These are phyloP conservation scores for Buphagus erythrorhynchus DNA, from an alignment of 2,797 vertebrate genomes.

Conservation along the genomic window DNA sequence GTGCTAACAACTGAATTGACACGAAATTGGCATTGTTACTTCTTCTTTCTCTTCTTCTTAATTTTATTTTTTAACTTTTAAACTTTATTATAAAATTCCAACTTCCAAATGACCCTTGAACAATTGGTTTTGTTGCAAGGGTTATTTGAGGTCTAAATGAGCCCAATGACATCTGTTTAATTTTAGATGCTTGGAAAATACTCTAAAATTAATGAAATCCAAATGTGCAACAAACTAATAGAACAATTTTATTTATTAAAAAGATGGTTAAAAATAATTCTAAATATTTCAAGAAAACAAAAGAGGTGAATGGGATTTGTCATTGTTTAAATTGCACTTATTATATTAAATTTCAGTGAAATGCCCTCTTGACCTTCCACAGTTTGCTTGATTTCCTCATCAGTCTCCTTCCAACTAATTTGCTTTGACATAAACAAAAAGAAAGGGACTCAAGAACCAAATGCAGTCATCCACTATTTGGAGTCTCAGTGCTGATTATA, in stretches of 20 bases:
- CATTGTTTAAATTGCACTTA: constrained; percentile 69
- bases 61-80: constrained; percentile 33
- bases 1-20: not conserved
- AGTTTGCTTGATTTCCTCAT: constrained; percentile 61
- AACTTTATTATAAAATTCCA: constrained; percentile 72
- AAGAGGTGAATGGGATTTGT: constrained; percentile 58
- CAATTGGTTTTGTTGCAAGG: constrained; percentile 75
- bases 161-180: constrained; percentile 79
- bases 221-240: constrained; percentile 73
- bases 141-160: constrained; percentile 76
- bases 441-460: constrained; percentile 52
- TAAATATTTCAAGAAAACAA: constrained; percentile 70
- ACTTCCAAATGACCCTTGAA: constrained; percentile 75
- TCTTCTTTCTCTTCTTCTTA: not conserved
- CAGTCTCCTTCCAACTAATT: constrained; percentile 68
- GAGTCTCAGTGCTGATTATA: constrained; percentile 46
- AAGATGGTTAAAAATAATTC: constrained; percentile 68
- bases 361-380: constrained; percentile 59
- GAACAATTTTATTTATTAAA: constrained; percentile 75
- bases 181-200: constrained; percentile 77
- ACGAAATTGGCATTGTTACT: constrained; percentile 51
- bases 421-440: constrained; percentile 65
- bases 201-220: constrained; percentile 78
- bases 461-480: constrained; percentile 51
- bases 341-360: constrained; percentile 67